Percentiles rank a stretch among this genome's conserved stretches.
These are phyloP conservation scores for Podarcis siculus DNA, from an alignment of 2,797 vertebrate genomes.

Conservation along the genomic window DNA sequence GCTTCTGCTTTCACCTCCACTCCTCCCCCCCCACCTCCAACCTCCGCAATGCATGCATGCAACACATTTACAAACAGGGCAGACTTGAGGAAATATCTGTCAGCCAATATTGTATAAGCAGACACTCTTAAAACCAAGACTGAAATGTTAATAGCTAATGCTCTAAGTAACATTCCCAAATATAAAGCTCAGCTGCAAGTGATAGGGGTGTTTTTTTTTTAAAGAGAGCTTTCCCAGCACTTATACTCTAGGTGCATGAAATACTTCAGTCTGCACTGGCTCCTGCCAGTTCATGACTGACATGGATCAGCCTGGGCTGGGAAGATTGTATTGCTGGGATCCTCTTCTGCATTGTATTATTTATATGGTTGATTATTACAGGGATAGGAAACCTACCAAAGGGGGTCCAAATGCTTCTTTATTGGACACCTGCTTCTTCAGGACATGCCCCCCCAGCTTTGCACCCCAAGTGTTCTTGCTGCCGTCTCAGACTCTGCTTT, in stretches of 20 bases:
- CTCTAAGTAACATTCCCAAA: not conserved
- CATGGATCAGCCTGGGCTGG: not conserved
- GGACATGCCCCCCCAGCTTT: too few relatives aligned
- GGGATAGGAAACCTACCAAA: too few relatives aligned
- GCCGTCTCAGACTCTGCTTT: too few relatives aligned
- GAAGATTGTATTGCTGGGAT: not conserved
- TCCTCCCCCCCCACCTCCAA: not conserved
- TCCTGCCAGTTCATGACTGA: not conserved
- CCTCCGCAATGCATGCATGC: not conserved
- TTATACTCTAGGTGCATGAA: not conserved
- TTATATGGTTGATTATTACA: not conserved
- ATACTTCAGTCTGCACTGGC: too few relatives aligned
- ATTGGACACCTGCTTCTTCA: too few relatives aligned
- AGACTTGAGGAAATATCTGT: not conserved
- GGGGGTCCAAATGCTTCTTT: too few relatives aligned
- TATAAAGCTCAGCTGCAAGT: not conserved
- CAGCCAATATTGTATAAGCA: not conserved
- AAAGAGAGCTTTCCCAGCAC: not conserved
- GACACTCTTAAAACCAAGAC: not conserved
- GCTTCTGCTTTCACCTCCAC: not conserved
- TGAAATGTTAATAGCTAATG: not conserved
- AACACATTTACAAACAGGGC: not conserved
- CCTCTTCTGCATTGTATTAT: not conserved
- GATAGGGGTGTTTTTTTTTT: not conserved
- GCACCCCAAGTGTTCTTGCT: too few relatives aligned